These are phyloP conservation scores for Geophilus truncorum DNA, from an alignment of 2,888 invertebrate species.

Conservation along the genomic window DNA sequence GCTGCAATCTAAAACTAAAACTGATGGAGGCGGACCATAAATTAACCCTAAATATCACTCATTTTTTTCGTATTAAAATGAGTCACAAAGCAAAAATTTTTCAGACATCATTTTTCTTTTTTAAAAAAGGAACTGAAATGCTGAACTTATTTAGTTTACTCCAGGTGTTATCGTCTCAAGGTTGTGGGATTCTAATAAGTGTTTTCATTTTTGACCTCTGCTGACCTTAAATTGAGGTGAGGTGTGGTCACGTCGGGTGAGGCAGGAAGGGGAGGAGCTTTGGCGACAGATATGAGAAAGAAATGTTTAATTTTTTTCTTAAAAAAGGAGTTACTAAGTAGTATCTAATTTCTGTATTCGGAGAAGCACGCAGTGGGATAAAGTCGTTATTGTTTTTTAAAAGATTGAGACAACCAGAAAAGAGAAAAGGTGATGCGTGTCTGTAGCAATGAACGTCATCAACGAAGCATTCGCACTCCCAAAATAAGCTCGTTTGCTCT, in stretches of 20 bases:
- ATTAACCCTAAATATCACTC: not conserved
- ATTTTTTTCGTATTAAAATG: too few species aligned
- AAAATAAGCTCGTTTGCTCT: too few species aligned
- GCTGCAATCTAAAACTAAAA: not conserved
- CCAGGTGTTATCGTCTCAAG: not conserved
- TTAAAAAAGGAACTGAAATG: not conserved
- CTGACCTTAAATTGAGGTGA: conserved; percentile 2
- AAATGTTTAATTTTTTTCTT: not conserved
- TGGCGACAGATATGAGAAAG: not conserved
- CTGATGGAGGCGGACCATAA: not conserved
- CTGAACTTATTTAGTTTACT: not conserved
- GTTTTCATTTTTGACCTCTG: not conserved
- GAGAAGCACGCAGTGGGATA: too few species aligned
- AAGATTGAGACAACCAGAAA: too few species aligned
- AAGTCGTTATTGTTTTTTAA: too few species aligned
- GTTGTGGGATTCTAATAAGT: not conserved
- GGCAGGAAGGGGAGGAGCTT: conserved; percentile 6
- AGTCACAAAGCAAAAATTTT: not conserved
- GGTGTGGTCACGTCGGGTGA: not conserved
- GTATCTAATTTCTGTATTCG: not conserved
- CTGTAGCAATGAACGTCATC: too few species aligned
- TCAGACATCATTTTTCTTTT: not conserved
- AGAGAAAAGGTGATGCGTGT: too few species aligned
- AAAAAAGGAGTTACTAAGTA: not conserved
- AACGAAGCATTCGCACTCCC: too few species aligned